Evolutionary conservation across 2,113 vertebrate genomes (phyloP).

Genomic region (Nibea albiflora): DNA sequence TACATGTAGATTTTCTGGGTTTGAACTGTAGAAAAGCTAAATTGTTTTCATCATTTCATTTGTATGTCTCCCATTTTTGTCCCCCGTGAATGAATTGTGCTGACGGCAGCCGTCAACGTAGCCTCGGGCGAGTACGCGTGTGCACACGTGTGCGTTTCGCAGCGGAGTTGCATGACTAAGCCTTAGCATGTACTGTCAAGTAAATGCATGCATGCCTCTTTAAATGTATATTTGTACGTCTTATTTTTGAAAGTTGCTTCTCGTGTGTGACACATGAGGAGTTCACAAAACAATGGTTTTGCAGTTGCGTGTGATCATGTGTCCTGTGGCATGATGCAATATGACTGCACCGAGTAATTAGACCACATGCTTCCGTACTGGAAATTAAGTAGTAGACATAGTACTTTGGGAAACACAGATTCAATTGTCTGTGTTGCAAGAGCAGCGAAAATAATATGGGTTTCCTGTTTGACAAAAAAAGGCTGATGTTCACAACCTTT

Average conservation of each 20-base stretch:
- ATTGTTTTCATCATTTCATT: slow-evolving; percentile 6
- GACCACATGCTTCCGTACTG: not conserved
- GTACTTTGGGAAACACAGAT: no score
- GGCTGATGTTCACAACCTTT: no score
- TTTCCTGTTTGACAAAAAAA: not conserved
- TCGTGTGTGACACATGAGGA: slow-evolving; percentile 44
- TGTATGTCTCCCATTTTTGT: not conserved
- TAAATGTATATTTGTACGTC: slow-evolving; percentile 25
- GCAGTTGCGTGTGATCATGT: slow-evolving; percentile 5
- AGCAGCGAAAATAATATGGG: not conserved
- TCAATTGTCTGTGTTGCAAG: not conserved
- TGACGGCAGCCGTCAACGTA: slow-evolving; percentile 38
- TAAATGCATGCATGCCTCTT: slow-evolving; percentile 51
- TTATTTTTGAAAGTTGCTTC: slow-evolving; percentile 15
- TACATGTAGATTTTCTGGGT: not conserved
- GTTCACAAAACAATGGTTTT: slow-evolving; percentile 9
- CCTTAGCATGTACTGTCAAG: slow-evolving; percentile 60
- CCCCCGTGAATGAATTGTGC: slow-evolving; percentile 23
- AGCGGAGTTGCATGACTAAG: slow-evolving; percentile 65
- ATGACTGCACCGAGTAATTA: slow-evolving; percentile 4
- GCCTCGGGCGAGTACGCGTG: slow-evolving; percentile 28
- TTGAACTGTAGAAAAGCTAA: not conserved
- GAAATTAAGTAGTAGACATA: not conserved
- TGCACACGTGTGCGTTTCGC: slow-evolving; percentile 22
- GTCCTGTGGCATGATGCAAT: slow-evolving; percentile 6